These are phyloP conservation scores for Diadumene lineata DNA, from an alignment of 92 coral and sea anemone species.

Conservation along the genomic window DNA sequence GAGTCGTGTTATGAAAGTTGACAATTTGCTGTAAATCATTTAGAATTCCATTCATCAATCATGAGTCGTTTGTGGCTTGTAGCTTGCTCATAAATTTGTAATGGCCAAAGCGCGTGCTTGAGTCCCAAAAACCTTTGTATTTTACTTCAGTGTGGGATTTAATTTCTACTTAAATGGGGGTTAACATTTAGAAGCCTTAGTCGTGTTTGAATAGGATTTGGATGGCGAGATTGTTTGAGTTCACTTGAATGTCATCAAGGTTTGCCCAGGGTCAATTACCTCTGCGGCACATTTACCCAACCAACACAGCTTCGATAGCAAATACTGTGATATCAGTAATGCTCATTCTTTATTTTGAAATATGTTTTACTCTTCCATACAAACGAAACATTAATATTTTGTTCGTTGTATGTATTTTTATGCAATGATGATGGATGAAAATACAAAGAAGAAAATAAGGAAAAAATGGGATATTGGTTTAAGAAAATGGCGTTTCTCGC, in stretches of 20 bases:
- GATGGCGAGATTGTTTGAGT: not conserved
- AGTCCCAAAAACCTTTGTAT: not conserved
- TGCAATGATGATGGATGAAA: not conserved
- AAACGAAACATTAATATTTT: not conserved
- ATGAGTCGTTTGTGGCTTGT: slow-evolving; percentile 27
- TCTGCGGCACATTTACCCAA: not conserved
- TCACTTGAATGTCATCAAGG: slow-evolving; percentile 8
- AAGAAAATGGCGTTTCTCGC: not conserved
- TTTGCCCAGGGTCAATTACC: slow-evolving; percentile 15
- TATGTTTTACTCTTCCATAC: not conserved
- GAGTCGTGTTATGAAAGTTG: not conserved
- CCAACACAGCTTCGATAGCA: not conserved
- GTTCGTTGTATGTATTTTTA: not conserved
- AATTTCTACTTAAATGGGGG: not conserved
- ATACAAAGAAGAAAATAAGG: not conserved
- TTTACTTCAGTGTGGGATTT: not conserved
- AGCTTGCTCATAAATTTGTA: slow-evolving; percentile 24
- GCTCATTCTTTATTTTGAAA: not conserved
- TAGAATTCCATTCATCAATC: slow-evolving; percentile 1
- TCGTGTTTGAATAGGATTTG: slow-evolving; percentile 9
- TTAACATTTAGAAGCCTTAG: slow-evolving; percentile 11
- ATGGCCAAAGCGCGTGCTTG: slow-evolving; percentile 2
- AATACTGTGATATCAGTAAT: not conserved
- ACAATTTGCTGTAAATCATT: slow-evolving; percentile 18
- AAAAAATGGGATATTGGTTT: not conserved